These are phyloP conservation scores for Procambarus virginalis DNA, from an alignment of 1,140 invertebrate genomes.

Conservation along the genomic window DNA sequence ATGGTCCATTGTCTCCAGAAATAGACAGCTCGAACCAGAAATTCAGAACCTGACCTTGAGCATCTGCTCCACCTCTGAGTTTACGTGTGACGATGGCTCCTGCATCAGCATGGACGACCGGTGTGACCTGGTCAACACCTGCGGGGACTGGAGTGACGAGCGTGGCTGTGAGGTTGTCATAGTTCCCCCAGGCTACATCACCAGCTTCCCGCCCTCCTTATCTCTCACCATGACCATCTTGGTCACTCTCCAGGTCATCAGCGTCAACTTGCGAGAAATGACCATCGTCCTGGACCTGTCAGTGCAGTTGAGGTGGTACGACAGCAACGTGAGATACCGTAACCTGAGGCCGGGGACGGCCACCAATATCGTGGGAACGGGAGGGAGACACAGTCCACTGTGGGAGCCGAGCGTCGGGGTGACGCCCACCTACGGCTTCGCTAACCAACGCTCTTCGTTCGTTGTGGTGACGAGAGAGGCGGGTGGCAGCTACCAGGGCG, in stretches of 20 bases:
- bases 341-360: background rate
- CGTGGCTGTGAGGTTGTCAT: constrained; percentile 14
- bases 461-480: constrained; percentile 16
- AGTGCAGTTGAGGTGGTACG: constrained; percentile 17
- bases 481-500: background rate
- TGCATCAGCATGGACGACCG: constrained; percentile 31
- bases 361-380: background rate
- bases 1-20: background rate
- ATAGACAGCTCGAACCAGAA: background rate
- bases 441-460: background rate
- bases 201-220: constrained; percentile 24
- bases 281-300: constrained; percentile 13
- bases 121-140: constrained; percentile 34
- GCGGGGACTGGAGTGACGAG: constrained; percentile 51
- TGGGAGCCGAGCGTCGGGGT: constrained; percentile 27
- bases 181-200: constrained; percentile 1
- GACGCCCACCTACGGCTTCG: constrained; percentile 20
- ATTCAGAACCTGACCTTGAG: constrained; percentile 28
- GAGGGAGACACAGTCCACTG: background rate
- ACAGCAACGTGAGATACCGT: background rate
- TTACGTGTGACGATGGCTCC: constrained; percentile 43
- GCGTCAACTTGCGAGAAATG: constrained; percentile 8
- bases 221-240: background rate
- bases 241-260: constrained; percentile 24
- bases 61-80: constrained; percentile 22